Evolutionary conservation across 2,888 invertebrate genomes (phyloP), one percentile per base, ranked within the genome.

Genomic region (Campopleginae sp.): DNA sequence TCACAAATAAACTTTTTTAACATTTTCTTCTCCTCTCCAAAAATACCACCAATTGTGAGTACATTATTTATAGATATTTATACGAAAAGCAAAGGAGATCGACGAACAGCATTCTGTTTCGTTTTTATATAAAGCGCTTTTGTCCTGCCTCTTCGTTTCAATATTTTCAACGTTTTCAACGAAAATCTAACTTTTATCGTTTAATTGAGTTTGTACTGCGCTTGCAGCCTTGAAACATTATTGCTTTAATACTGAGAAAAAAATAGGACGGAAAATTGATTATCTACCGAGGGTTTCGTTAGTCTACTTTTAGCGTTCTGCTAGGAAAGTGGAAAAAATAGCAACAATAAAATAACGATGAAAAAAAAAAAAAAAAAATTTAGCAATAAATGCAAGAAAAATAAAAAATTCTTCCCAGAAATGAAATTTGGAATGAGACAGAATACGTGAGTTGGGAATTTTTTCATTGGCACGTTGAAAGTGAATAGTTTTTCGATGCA

Each of bases 101-200:
- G 23, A 48, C 44, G 74, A 82, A 19, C 46, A 42, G 82, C 23
- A 48, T 80, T 79, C 48, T 12, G 27, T 54, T 74, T 82, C 70
- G 71, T 27, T 71, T 71, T 76, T n/a, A 12, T 10, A 38, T 68
- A 54, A 7, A 68, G 80, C 76, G 65, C 58, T 61, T 58, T 75
- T 82, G 85, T 80, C 79, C 80, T 85, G 80, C n/a, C 80, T 77
- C 42, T 72, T 66, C 58, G 66, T 77, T 80, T 75, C 70, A 58
- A 27, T 31, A 71, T 72, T n/a, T n/a, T 17, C 12, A 44, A n/a
- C 7, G 3, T 81, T 68, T 72, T 31, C 12, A 66, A 80, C 54
- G 27, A 19, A 48, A 68, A 2, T n/a, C 23, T 44, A 14, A 27
- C 27, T n/a, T 23, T 68, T 6, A 19, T 2, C 10, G n/a, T 46